These are phyloP conservation scores for Lasioglossum baleicum DNA, from an alignment of 1,140 invertebrate species.

Conservation along the genomic window DNA sequence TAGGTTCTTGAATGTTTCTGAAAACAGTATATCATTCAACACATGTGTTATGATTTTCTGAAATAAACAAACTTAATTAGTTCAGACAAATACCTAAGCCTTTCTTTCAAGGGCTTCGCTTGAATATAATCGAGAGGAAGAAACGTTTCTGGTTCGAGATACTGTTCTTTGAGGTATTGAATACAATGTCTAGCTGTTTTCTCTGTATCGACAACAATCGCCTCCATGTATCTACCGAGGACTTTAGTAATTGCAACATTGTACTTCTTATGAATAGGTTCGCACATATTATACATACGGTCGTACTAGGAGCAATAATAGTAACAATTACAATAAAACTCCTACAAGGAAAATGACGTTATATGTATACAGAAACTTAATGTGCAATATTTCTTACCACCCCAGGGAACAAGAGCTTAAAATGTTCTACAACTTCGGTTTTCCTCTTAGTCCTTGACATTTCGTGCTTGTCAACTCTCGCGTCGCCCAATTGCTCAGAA, in stretches of 20 bases:
- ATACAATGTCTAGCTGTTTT: conserved; percentile 98
- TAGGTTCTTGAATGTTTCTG: conserved; percentile 95
- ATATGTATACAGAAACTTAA: no score
- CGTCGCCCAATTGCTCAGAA: conserved; percentile 96
- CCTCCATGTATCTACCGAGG: conserved; percentile 99
- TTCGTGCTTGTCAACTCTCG: conserved; percentile 98
- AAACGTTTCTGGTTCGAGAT: conserved; percentile 99
- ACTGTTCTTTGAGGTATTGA: conserved; percentile 98
- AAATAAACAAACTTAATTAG: conserved; percentile 24
- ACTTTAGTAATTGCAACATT: conserved; percentile 99
- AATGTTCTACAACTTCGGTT: conserved; percentile 98
- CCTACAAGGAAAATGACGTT: neutral
- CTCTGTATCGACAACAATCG: conserved; percentile 99
- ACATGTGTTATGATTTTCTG: neutral
- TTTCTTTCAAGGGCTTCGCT: conserved; percentile 94
- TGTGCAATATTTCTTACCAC: conserved; percentile 84
- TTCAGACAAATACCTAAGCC: conserved; percentile 83
- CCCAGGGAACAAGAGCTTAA: conserved; percentile 97
- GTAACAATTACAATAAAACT: conserved; percentile 19
- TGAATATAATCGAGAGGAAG: conserved; percentile 98
- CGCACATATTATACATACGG: conserved; percentile 99
- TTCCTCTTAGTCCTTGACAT: conserved; percentile 96
- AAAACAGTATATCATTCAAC: conserved; percentile 52
- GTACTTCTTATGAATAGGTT: conserved; percentile 98
- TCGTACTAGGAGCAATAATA: conserved; percentile 87